Base-by-base conservation (phyloP, 2,113 vertebrate species). In the Tetraodon nigroviridis region DNA sequence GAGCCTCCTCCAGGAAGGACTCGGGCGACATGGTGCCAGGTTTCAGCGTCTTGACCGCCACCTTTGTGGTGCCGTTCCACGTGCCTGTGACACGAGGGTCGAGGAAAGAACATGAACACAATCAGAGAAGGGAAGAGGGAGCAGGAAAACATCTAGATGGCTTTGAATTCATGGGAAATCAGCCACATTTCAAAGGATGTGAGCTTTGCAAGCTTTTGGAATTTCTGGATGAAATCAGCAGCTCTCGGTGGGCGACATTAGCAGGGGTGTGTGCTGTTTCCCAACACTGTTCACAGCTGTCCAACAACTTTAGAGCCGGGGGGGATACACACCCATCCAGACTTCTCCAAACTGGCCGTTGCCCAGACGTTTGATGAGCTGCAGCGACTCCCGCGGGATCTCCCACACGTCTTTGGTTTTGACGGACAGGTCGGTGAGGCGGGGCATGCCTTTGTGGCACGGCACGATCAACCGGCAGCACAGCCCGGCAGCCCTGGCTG, bases 401-500 rank as follows among this genome's bases (percentile, higher is more conserved):
- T 99, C 97, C 97, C 97, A 99, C 90, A 98, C 95, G 92, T 99
- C 97, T 97, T 99, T 99, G 96, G 97, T 99, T 95, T 99, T 99
- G 92, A 99, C 95, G 79, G 97, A 99, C 90, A 99, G 92, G 92
- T 99, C 97, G 70, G 97, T 95, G 79, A 99, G 93, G 78, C 97
- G 94, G 80, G 97, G 97, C 97, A 99, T 99, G 89, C 97, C 96
- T 92, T 99, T 99, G 91, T 98, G 95, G 89, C 97, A 99, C 62
- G 97, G 96, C 58, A 96, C 94, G 76, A 98, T 94, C 85, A 99
- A 92, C 67, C 97, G 92, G 85, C 97, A 99, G 91, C 97, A 99
- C 82, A 99, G 93, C 69, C 97, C 97, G 19, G 97, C 97, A 53
- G 97, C 97, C 91, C 97, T 93, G 84, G 97, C 97, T 99, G 86